These are phyloP conservation scores for Anastrepha obliqua DNA, from an alignment of 1,140 invertebrate species.

Conservation along the genomic window DNA sequence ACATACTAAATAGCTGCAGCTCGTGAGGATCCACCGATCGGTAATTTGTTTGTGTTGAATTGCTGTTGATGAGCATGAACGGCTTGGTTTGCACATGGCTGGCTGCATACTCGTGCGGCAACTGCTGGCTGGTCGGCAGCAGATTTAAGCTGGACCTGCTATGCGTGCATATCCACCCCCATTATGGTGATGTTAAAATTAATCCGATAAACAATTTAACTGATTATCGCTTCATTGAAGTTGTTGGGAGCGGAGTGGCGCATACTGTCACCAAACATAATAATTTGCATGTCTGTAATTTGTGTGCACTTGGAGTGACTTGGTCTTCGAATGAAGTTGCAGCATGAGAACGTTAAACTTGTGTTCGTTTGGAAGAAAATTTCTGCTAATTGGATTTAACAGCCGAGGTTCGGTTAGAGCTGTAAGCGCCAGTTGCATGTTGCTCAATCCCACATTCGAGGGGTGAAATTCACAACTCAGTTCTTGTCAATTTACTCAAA, in stretches of 20 bases:
- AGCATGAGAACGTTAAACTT: neutral
- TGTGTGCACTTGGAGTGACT: neutral
- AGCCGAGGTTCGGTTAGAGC: neutral
- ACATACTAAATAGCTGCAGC: neutral
- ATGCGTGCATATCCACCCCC: neutral
- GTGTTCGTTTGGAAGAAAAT: neutral
- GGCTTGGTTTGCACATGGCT: neutral
- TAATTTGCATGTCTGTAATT: neutral
- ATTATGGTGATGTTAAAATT: slow-evolving; percentile 25
- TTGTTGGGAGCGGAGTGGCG: neutral
- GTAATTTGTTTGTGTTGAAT: neutral
- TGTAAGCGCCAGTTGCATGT: slow-evolving; percentile 21
- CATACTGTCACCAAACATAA: slow-evolving; percentile 27
- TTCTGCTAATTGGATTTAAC: neutral
- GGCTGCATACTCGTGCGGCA: neutral
- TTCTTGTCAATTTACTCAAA: no score
- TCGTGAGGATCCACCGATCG: neutral
- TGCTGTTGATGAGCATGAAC: slow-evolving; percentile 6
- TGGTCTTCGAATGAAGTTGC: slow-evolving; percentile 2
- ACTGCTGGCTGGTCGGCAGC: neutral
- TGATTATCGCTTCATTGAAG: slow-evolving; percentile 50
- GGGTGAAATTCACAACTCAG: no score
- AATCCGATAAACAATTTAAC: slow-evolving; percentile 50
- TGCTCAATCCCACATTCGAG: neutral
- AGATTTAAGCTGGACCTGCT: neutral